Percentiles rank a stretch among this genome's conserved stretches.
Evolutionary conservation across 1,140 invertebrate genomes (phyloP).

Genomic region (Aphelenchoides avenae): DNA sequence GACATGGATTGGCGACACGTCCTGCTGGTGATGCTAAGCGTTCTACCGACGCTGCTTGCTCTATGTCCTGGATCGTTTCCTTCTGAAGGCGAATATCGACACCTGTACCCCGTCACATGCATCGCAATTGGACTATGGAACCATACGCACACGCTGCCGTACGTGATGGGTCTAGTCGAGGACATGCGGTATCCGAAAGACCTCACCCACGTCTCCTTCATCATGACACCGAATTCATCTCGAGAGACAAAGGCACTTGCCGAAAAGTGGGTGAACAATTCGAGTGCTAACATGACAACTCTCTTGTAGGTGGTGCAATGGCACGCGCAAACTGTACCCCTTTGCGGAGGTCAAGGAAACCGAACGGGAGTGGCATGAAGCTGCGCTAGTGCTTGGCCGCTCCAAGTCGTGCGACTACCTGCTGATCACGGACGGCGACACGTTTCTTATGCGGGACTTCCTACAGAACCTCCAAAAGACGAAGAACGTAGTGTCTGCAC

Average conservation of each 20-base stretch:
- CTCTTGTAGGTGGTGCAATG: constrained; percentile 71
- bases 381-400: constrained; percentile 71
- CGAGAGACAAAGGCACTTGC: constrained; percentile 4
- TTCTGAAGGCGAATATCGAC: constrained; percentile 57
- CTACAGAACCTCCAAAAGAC: constrained; percentile 60
- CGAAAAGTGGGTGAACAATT: constrained; percentile 17
- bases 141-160: constrained; percentile 83
- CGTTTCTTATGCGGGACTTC: constrained; percentile 71
- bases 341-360: constrained; percentile 70
- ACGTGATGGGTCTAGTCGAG: constrained; percentile 78
- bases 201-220: constrained; percentile 67
- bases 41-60: too few relatives aligned
- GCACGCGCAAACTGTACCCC: constrained; percentile 70
- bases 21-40: too few relatives aligned
- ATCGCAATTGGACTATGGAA: constrained; percentile 72
- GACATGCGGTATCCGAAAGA: constrained; percentile 83
- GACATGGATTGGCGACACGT: too few relatives aligned
- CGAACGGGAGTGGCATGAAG: constrained; percentile 73
- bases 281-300: too few relatives aligned
- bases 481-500: constrained; percentile 63
- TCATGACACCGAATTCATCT: not conserved
- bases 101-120: constrained; percentile 69
- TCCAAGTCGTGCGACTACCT: constrained; percentile 78
- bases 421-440: constrained; percentile 71
- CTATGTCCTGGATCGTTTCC: constrained; percentile 41